Base-by-base conservation (phyloP, 2,797 vertebrate genomes). In the Danio aesculapii region DNA sequence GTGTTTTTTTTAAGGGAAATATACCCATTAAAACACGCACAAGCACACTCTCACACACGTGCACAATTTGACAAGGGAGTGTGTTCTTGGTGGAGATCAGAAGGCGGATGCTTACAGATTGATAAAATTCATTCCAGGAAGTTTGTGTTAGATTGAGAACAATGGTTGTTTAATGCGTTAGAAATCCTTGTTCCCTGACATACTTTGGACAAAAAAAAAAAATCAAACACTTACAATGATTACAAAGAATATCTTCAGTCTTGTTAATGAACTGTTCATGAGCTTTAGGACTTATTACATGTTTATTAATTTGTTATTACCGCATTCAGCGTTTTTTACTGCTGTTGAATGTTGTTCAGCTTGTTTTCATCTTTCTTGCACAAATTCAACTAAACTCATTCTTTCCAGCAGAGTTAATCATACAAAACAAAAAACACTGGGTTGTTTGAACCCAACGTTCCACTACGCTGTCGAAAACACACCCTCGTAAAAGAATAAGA, bases 111-210 rank as follows among this genome's bases (percentile, higher is more conserved):
- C 75, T 59, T 82, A 85, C 41, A 67, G 67, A 61, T 78, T 75
- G 75, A 81, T 84, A 88, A 84, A 84, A 67, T 39, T 69, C 61
- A 81, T 88, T 87, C 39, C 81, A 84, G 88, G 86, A 89, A 84
- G 87, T 88, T 88, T 84, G 69, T 85, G 62, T 82, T 73, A 75
- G 49, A 77, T 50, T 2, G 41, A 74, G 58, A 50, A 91, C 86
- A 91, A 87, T 88, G 47, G 82, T 16, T 39, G 46, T 66, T 76
- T 72, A 59, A 13, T 30, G 19, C 14, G n/a, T 58, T n/a, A 72
- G 53, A 76, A 82, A 63, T 70, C 16, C 49, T 68, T 66, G 46
- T 57, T 78, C 77, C 50, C 21, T 44, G 30, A 63, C 13, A 21
- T 41, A 73, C 4, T 59, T 11, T 46, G 30, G 46, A 6, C 8